Percentiles rank a stretch among this genome's conserved stretches.
phyloP scores from a whole-genome alignment of 2,797 vertebrate species.

The Orientallactaga sibirica region DNA sequence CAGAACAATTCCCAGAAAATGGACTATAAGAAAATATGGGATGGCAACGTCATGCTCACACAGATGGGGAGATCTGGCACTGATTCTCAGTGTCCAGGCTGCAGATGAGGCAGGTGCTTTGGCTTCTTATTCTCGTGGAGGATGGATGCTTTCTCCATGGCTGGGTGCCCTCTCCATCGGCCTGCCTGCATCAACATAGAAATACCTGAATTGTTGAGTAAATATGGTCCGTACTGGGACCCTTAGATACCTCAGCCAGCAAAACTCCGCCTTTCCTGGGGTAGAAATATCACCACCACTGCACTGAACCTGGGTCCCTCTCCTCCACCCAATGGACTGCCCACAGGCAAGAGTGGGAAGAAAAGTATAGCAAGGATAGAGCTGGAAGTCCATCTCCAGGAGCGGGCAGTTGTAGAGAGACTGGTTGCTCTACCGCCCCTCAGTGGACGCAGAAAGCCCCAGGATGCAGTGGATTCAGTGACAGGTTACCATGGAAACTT shows the following conservation, averaged over 20 bases:
- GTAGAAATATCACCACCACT: rapidly evolving
- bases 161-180: neutral
- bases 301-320: neutral
- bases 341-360: neutral
- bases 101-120: rapidly evolving
- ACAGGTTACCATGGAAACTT: slow-evolving; percentile 84
- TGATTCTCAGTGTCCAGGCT: neutral
- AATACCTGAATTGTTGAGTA: neutral
- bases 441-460: slow-evolving; percentile 44
- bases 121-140: neutral
- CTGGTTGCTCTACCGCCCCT: neutral
- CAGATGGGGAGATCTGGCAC: neutral
- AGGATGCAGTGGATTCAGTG: slow-evolving; percentile 65
- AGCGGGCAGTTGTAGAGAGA: neutral
- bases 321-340: no score
- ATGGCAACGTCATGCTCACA: neutral
- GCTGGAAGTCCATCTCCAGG: neutral
- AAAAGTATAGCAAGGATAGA: neutral
- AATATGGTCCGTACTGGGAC: neutral
- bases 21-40: no score
- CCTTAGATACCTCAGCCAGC: neutral
- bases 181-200: neutral
- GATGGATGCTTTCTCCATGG: neutral
- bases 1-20: neutral
- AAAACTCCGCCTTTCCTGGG: neutral